Conservation (phyloP, 2,888 invertebrate species). For the Cantharis rufa region DNA sequence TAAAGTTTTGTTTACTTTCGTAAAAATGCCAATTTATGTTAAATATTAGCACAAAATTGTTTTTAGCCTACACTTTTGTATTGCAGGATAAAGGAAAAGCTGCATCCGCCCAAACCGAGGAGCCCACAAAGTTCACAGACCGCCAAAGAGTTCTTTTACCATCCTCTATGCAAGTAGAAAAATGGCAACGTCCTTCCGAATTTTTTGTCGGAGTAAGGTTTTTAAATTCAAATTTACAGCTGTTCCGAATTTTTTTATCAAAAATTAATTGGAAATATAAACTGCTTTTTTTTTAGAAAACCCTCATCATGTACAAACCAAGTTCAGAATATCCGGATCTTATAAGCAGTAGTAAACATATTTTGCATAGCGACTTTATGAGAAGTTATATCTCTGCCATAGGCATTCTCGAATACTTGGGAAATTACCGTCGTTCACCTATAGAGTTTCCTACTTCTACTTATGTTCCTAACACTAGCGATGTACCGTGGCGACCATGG, state of each 20-base stretch:
- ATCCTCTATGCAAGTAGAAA: slow-evolving; percentile 22
- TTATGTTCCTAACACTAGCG: slow-evolving; percentile 46
- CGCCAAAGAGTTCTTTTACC: slow-evolving; percentile 32
- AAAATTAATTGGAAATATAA: too few relatives aligned
- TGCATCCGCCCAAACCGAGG: not conserved
- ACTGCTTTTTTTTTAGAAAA: too few relatives aligned
- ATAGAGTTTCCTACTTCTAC: slow-evolving; percentile 45
- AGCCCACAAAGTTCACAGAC: slow-evolving; percentile 27
- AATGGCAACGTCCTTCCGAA: slow-evolving; percentile 46
- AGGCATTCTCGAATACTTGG: slow-evolving; percentile 51
- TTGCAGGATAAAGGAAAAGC: not conserved
- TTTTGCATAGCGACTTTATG: slow-evolving; percentile 53
- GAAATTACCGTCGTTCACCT: slow-evolving; percentile 46
- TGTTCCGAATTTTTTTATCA: too few relatives aligned
- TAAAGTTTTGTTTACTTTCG: not conserved
- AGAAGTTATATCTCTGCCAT: slow-evolving; percentile 52
- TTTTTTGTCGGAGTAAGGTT: slow-evolving; percentile 39
- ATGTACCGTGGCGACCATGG: slow-evolving; percentile 55
- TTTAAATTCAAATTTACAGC: not conserved
- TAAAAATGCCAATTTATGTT: not conserved
- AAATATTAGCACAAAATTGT: not conserved
- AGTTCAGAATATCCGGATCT: slow-evolving; percentile 47
- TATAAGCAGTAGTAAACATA: slow-evolving; percentile 49
- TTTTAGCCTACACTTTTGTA: not conserved
- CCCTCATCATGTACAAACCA: slow-evolving; percentile 38